Base-by-base conservation (phyloP, 2,113 vertebrate genomes). In the Mus spicilegus region DNA sequence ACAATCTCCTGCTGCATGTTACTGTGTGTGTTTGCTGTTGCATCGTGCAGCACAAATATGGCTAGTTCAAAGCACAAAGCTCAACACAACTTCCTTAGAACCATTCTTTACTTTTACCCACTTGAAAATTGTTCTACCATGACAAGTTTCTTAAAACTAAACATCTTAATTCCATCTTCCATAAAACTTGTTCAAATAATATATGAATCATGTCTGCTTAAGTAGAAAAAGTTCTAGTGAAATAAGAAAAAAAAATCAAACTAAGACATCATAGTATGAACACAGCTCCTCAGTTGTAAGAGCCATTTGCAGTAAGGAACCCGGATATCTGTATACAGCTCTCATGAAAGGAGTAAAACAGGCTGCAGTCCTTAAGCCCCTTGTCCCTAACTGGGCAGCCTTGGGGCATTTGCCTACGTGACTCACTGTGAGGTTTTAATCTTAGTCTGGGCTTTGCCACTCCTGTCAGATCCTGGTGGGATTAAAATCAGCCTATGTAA, bases 121-220 rank as follows among this genome's bases (percentile, higher is more conserved):
- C 58, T 93, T 8, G 24, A 16, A 92, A 93, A 67, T 76, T 89
- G 2, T 86, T 11, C n/a, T 89, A 65, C 51, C 46, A 3, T 46
- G 49, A n/a, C 73, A 46, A 77, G 73, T 76, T 78, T 81, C 88
- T 56, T 92, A 94, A 77, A 94, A 86, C 8, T 92, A 84, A 33
- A 90, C n/a, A 86, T 61, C 56, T 69, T 82, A 78, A 28, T 33
- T 36, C 89, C 20, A 95, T 69, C 61, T 86, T 2, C 54, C 42
- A 5, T 33, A 30, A 39, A 61, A 33, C 20, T 51, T 78, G 13
- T 87, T 96, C 70, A 94, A 63, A 67, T 85, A 80, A 87, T 58
- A 80, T 19, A 67, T 89, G 72, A 46, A 28, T 85, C 19, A 93
- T 28, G 33, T 89, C 49, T 87, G 42, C 14, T 78, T 16, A 12